Base-by-base conservation (phyloP, 2,797 vertebrate genomes). In the Intellagama lesueurii region DNA sequence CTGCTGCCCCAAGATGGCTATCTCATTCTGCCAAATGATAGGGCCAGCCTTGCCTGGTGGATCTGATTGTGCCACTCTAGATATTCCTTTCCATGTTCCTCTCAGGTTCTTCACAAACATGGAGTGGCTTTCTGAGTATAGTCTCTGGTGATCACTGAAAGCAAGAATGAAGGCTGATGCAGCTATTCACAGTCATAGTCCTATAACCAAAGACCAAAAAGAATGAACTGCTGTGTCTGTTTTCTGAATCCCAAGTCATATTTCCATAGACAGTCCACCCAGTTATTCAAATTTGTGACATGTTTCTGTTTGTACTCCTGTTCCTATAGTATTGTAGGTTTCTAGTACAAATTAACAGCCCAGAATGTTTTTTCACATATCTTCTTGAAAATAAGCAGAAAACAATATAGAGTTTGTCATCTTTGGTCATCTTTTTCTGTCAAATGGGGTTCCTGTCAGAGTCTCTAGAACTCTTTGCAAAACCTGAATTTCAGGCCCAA, bases 81-180 rank as follows among this genome's bases (percentile, higher is more conserved):
- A 49, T 12, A 9, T n/a, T 64, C 52, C 52, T 52, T 49, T 52
- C 28, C 22, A 17, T 78, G 28, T 16, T 80, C 49, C 35, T 3
- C 5, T 11, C 22, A 56, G 52, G 12, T 24, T 4, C 2, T 8
- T n/a, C 32, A 35, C 26, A 75, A 76, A 40, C 0, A 85, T 40
- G 19, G 70, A 32, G n/a, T 56, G 52, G 49, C 16, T 40, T n/a
- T 32, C 70, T 72, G 12, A 72, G 70, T 72, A n/a, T 32, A 72
- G 70, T 72, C 1, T n/a, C 30, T 72, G n/a, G 7, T 72, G n/a
- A n/a, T 14, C 7, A 4, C 4, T 30, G 12, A 1, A 1, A 0
- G 4, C 8, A 9, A 4, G n/a, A 32, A 17, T 19, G 19, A 64
- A 64, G 40, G 19, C 60, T 64, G 19, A 19, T 64, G 60, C 16